Base-by-base conservation (phyloP, 2,888 invertebrate species). In the Pherbina coryleti region DNA sequence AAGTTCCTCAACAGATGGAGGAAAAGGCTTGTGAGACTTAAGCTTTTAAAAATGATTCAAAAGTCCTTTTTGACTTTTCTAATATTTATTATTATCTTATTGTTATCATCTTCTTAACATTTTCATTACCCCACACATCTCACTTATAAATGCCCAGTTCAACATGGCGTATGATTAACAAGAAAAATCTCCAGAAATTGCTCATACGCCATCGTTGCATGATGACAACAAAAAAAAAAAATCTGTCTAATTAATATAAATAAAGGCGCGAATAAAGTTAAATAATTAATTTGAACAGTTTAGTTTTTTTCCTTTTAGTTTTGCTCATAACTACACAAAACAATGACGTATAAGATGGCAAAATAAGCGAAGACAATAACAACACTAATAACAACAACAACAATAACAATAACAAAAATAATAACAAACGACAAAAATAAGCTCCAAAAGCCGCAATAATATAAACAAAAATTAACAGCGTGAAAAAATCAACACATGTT, bases 281-380 rank as follows among this genome's bases (percentile, higher is more conserved):
- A 37, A 22, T 2, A 37, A 22, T 2, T 37, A 8, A 37, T 17
- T 37, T 34, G 19, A 28, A 37, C 17, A 11, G 5, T 67, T 34
- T 8, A 5, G 57, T 19, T n/a, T 22, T 60, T 14, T 22, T 14
- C 57, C 78, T 75, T 17, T 76, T 8, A 79, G 76, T 17, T 76
- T 8, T 80, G 76, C 73, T 75, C 78, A 37, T 72, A 78, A 5
- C 67, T 60, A 19, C 53, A 75, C 44, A 44, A 44, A 44, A 44
- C 14, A 28, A 60, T 22, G 57, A 2, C 76, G 75, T 57, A 67
- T 71, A 19, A 62, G 74, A 14, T 76, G 66, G 9, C 74, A 62
- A 3, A 66, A 71, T 7, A 67, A 67, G 0, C 37, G 37, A 3
- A 17, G 22, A 44, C 5, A 76, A 17, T 53, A 79, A 55, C 51